Evolutionary conservation across 1,140 invertebrate species (phyloP).

Genomic region (Aphelinus certus): DNA sequence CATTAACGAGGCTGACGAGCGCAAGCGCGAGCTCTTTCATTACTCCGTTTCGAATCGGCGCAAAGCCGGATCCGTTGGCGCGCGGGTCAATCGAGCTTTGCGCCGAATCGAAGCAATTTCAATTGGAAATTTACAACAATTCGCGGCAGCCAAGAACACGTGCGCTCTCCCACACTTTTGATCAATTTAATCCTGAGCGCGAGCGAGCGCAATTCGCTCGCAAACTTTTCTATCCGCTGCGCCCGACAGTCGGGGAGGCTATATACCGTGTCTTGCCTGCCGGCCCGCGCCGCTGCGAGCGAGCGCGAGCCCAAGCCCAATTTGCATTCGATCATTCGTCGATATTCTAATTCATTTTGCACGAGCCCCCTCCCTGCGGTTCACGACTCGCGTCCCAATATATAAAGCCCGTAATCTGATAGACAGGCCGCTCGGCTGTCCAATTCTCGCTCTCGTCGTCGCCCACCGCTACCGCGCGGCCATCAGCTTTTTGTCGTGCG

Average conservation of each 20-base stretch:
- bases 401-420: neutral
- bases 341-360: conserved; percentile 34
- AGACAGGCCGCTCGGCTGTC: neutral
- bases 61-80: too few species aligned
- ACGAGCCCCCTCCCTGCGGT: conserved; percentile 1
- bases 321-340: conserved; percentile 43
- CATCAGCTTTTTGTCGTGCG: too few species aligned
- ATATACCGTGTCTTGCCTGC: neutral
- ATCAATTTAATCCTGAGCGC: neutral
- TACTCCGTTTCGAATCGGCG: too few species aligned
- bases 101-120: neutral
- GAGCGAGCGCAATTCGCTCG: too few species aligned
- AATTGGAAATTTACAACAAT: neutral
- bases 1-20: too few species aligned
- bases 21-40: too few species aligned
- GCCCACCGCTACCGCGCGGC: too few species aligned
- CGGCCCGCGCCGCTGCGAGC: conserved; percentile 3
- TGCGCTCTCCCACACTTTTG: too few species aligned
- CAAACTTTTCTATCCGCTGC: neutral
- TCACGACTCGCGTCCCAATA: neutral
- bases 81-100: too few species aligned
- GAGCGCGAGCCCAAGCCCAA: conserved; percentile 11
- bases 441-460: too few species aligned
- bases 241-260: neutral
- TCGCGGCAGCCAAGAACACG: neutral